Base-by-base conservation (phyloP, 2,113 vertebrate species). In the Macquaria australasica region DNA sequence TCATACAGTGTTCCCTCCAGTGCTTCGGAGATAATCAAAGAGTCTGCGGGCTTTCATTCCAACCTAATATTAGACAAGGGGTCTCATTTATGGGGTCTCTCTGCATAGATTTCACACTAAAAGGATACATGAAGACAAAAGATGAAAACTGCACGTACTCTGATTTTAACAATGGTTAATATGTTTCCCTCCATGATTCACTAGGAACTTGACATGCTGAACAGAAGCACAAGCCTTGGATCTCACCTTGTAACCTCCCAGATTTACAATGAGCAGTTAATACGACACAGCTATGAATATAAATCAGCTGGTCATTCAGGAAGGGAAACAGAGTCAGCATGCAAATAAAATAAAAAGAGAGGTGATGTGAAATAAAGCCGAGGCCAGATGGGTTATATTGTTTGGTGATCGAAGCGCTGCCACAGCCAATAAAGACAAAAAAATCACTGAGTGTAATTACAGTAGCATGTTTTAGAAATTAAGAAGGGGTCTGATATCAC, bases 31-130 rank as follows among this genome's bases (percentile, higher is more conserved):
- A 62, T 53, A n/a, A 59, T 53, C 68, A 64, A 55, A 75, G 53
- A 74, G 55, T 87, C 72, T 68, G 77, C 82, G 28, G 73, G 20
- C 20, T 83, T 89, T 80, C 77, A 85, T 70, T 81, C 69, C 51
- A 84, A 73, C 51, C 34, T 72, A n/a, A 67, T 50, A 10, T 9
- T 11, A 77, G 77, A 69, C 73, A 51, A 10, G 15, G 12, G 64
- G 39, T 73, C 48, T 84, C 41, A 37, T 81, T 78, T 55, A 77
- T 45, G 45, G 37, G 51, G 31, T 55, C n/a, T 60, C 28, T 64
- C 70, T 92, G 92, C 84, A 89, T 88, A 91, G 90, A 79, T 89
- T 81, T 73, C 45, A 82, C 25, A 58, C 56, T 67, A 82, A 51
- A 87, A 55, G 8, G 43, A 84, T 53, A 34, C 34, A 48, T 34